These are phyloP conservation scores for Streptopelia turtur DNA, from an alignment of 2,797 vertebrate species.

Conservation along the genomic window DNA sequence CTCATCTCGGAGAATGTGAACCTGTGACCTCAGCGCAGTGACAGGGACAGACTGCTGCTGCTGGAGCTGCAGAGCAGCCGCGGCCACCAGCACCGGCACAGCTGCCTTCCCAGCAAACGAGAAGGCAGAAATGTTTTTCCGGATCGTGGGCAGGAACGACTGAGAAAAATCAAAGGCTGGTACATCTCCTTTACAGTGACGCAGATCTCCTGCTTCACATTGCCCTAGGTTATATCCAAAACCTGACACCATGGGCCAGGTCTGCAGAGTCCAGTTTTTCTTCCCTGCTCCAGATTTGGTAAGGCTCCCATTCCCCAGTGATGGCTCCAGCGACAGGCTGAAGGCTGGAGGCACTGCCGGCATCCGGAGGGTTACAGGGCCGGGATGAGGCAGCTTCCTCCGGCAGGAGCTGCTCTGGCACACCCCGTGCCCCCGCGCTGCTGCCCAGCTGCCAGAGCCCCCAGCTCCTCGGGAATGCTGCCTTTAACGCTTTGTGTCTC, in stretches of 20 bases:
- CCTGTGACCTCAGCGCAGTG: neutral
- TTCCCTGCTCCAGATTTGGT: neutral
- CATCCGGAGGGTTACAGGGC: constrained; percentile 3
- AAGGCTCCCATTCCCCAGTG: neutral
- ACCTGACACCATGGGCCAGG: neutral
- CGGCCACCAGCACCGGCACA: neutral
- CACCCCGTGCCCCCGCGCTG: constrained; percentile 7
- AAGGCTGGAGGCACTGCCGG: neutral
- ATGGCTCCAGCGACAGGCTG: neutral
- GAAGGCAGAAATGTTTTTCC: neutral
- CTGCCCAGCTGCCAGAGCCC: constrained; percentile 45
- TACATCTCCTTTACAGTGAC: neutral
- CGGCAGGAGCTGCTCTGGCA: constrained; percentile 45
- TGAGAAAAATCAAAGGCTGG: neutral
- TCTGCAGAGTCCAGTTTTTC: neutral
- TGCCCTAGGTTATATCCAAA: neutral
- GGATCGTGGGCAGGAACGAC: neutral
- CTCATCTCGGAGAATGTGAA: neutral
- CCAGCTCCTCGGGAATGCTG: neutral
- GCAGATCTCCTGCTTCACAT: neutral
- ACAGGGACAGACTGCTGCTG: neutral
- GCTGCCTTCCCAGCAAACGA: neutral
- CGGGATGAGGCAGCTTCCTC: constrained; percentile 44
- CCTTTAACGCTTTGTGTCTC: constrained; percentile 27
- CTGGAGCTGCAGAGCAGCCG: neutral